Evolutionary conservation across 2,888 invertebrate genomes (phyloP), one percentile per base, ranked within the genome.

Genomic region (Venustoraphidia nigricollis): DNA sequence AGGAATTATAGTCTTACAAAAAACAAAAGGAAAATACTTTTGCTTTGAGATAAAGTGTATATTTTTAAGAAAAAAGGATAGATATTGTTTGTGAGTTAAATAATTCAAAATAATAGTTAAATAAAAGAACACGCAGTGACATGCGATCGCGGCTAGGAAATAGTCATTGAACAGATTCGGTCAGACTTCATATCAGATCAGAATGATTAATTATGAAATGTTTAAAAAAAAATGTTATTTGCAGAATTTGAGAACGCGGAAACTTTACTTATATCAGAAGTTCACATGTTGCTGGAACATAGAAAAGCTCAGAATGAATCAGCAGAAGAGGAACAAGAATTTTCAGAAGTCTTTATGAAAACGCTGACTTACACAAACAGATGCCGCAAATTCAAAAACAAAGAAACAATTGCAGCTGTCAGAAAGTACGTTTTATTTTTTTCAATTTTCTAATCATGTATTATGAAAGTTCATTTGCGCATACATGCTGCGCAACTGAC

Each of bases 261-360:
- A 70, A 96, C 98, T 0, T 70, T 98, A 49, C 72, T 98, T 47
- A 94, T 96, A 63, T 95, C 95, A 3, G 93, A 93, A 72, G 93
- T 93, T 0, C 88, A 89, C 63, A 93, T 98, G 89, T 71, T 98
- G 58, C 67, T 98, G 58, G 95, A 97, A 63, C 96, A 98, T 67
- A 79, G 98, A 47, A 95, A 96, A 66, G 87, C 89, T 36, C 96
- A 97, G 67, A 97, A 96, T 66, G 97, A 98, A 67, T 92, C 89
- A 35, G 93, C 94, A 3, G 97, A 98, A 63, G 98, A 98, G 59
- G 93, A 95, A 62, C 96, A 96, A 66, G 96, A 97, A 66, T 87
- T 98, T 64, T 94, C 95, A 0, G 96, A 96, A 66, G 96, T 97
- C 9, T 98, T 98, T 64, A 87, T 93, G 81, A 98, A 98, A 66